phyloP scores from a whole-genome alignment of 92 coral and sea anemone species.

The Bergia puertoricense region DNA sequence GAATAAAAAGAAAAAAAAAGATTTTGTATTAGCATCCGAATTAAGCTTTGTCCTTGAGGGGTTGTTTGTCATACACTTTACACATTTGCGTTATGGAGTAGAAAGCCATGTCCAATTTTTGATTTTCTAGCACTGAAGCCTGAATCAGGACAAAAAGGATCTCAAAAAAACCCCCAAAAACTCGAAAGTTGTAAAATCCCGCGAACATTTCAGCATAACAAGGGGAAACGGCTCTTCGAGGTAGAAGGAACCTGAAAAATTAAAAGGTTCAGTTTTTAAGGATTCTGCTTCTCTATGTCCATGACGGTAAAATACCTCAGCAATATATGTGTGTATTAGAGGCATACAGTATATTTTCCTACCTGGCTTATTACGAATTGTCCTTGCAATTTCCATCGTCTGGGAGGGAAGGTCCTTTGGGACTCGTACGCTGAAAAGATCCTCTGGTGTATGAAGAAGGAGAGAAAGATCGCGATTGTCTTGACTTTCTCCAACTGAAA shows the following conservation, averaged over 20 bases:
- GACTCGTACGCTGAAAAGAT: background rate
- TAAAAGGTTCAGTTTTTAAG: too few species aligned
- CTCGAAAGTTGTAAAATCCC: background rate
- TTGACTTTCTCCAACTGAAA: background rate
- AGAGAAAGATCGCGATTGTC: conserved; percentile 9
- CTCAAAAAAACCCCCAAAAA: background rate
- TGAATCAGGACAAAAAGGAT: too few species aligned
- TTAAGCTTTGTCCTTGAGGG: background rate
- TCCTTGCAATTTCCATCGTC: background rate
- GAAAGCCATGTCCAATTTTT: background rate
- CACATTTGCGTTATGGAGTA: too few species aligned
- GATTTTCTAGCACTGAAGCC: too few species aligned
- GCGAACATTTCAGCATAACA: background rate
- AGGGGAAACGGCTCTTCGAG: background rate
- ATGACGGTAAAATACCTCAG: background rate
- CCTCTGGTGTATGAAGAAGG: background rate
- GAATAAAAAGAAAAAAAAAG: too few species aligned
- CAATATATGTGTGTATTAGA: background rate
- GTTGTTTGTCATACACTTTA: background rate
- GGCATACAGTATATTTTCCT: too few species aligned
- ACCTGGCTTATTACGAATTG: conserved; percentile 27
- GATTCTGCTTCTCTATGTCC: background rate
- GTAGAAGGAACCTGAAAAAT: background rate
- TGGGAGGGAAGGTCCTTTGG: conserved; percentile 12
- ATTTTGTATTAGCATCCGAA: background rate